These are phyloP conservation scores for Xiphophorus couchianus DNA, from an alignment of 2,113 vertebrate species.

Conservation along the genomic window DNA sequence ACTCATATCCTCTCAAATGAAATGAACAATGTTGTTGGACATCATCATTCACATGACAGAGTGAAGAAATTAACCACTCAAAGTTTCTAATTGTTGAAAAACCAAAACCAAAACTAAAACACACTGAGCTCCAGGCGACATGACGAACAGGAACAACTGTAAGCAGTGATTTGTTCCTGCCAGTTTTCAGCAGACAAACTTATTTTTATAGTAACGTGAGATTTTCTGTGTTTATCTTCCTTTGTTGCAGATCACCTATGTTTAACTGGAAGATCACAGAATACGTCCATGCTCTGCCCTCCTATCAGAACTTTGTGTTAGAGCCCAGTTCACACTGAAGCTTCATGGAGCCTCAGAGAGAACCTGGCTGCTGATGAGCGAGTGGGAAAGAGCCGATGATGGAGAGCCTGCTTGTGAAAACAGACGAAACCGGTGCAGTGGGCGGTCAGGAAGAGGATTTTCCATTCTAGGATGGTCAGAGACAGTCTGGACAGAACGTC, in stretches of 20 bases:
- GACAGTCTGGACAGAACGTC: slow-evolving; percentile 31
- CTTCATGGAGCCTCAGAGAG: slow-evolving; percentile 31
- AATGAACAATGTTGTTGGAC: neutral
- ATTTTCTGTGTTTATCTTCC: neutral
- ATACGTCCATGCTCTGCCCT: neutral
- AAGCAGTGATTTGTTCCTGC: neutral
- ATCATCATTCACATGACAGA: neutral
- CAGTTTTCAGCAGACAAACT: neutral
- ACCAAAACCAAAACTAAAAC: neutral
- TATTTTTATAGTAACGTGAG: neutral
- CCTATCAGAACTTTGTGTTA: neutral
- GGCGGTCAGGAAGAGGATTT: slow-evolving; percentile 17
- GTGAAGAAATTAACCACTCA: neutral
- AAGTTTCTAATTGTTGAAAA: neutral
- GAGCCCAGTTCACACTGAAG: neutral
- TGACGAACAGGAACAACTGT: neutral
- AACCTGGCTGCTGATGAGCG: slow-evolving; percentile 21
- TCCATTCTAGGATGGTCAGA: slow-evolving; percentile 71
- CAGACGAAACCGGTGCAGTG: slow-evolving; percentile 32
- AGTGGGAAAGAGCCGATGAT: slow-evolving; percentile 6
- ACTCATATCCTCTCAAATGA: too few relatives aligned
- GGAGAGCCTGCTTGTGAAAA: slow-evolving; percentile 36
- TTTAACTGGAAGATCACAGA: slow-evolving; percentile 1
- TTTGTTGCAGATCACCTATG: slow-evolving; percentile 29
- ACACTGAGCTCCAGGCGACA: neutral